phyloP scores from a whole-genome alignment of 2,888 invertebrate genomes.

The Ectobius pallidus region DNA sequence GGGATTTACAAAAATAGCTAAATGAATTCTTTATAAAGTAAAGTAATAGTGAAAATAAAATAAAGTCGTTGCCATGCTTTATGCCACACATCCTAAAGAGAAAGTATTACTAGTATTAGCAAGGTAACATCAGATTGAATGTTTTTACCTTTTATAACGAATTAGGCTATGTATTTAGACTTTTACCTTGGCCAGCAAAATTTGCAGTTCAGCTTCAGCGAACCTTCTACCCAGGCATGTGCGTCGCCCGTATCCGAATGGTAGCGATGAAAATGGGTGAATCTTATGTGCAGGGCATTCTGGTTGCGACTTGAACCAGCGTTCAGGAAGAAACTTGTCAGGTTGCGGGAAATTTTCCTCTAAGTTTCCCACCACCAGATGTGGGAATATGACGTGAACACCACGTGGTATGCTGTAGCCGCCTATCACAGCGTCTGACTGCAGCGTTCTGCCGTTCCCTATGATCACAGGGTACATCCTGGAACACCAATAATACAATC shows the following conservation, averaged over 20 bases:
- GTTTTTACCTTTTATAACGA: too few relatives aligned
- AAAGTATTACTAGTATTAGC: too few relatives aligned
- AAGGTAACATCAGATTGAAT: too few relatives aligned
- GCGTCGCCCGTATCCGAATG: constrained; percentile 77
- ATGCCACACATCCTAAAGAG: too few relatives aligned
- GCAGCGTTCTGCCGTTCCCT: constrained; percentile 78
- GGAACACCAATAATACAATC: constrained; percentile 7
- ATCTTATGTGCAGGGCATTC: constrained; percentile 58
- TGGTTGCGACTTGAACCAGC: constrained; percentile 67
- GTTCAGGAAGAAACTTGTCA: constrained; percentile 72
- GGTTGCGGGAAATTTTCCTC: constrained; percentile 75
- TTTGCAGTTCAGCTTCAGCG: constrained; percentile 79
- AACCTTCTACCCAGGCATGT: constrained; percentile 81
- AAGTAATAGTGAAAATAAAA: too few relatives aligned
- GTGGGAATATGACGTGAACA: constrained; percentile 79
- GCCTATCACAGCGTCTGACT: constrained; percentile 74
- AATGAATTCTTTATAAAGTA: too few relatives aligned
- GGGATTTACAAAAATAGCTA: too few relatives aligned
- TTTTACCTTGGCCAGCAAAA: constrained; percentile 72
- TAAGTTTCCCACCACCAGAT: constrained; percentile 76
- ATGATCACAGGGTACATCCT: constrained; percentile 84
- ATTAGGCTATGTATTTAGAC: too few relatives aligned
- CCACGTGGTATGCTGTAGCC: constrained; percentile 84
- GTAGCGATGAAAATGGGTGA: constrained; percentile 76
- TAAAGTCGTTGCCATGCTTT: too few relatives aligned